phyloP scores from a whole-genome alignment of 1,140 invertebrate species.

The Hestina assimilis region DNA sequence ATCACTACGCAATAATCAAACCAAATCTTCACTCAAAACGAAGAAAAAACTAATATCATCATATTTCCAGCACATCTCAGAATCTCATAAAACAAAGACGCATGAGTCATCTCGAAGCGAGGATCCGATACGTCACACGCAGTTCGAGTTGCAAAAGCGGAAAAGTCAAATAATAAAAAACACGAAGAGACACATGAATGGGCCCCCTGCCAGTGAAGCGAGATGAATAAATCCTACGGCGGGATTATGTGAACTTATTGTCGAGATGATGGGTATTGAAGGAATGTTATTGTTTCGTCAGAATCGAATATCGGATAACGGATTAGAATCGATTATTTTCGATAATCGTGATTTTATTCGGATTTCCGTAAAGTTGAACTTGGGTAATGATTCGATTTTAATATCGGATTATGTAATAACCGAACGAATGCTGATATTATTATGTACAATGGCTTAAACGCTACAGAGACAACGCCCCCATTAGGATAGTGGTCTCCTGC shows the following conservation, averaged over 20 bases:
- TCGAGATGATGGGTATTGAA: slow-evolving; percentile 34
- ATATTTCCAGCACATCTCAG: not conserved
- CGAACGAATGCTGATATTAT: too few species aligned
- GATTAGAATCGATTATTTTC: not conserved
- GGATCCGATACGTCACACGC: slow-evolving; percentile 23
- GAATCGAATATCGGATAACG: slow-evolving; percentile 5
- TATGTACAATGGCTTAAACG: too few species aligned
- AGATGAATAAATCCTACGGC: slow-evolving; percentile 26
- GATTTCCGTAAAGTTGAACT: not conserved
- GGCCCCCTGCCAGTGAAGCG: slow-evolving; percentile 32
- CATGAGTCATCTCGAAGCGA: slow-evolving; percentile 21
- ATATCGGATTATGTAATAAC: too few species aligned
- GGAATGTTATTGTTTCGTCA: slow-evolving; percentile 18
- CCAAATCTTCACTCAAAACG: not conserved
- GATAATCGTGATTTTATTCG: not conserved
- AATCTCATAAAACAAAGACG: slow-evolving; percentile 24
- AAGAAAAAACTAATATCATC: not conserved
- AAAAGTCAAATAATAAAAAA: slow-evolving; percentile 38
- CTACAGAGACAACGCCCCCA: too few species aligned
- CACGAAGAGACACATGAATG: slow-evolving; percentile 27
- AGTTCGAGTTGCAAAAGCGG: slow-evolving; percentile 18
- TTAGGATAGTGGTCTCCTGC: too few species aligned
- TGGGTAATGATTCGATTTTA: too few species aligned
- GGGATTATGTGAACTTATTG: slow-evolving; percentile 37
- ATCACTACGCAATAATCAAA: not conserved